Evolutionary conservation across 1,140 invertebrate species (phyloP).

Genomic region (Hermatobates lingyangjiaoensis): DNA sequence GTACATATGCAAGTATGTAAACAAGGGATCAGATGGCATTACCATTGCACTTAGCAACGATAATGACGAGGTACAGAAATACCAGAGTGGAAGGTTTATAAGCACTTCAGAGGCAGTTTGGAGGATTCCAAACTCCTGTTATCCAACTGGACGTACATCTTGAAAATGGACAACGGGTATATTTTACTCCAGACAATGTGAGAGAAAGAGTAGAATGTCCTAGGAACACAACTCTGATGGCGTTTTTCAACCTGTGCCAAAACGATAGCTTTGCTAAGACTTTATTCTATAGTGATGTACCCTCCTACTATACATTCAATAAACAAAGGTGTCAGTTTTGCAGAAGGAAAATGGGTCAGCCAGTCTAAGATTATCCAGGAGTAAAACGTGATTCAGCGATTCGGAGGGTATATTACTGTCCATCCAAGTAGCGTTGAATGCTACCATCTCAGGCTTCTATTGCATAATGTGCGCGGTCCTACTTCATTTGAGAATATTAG

Average conservation of each 20-base stretch:
- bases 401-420: conserved; percentile 16
- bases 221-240: conserved; percentile 5
- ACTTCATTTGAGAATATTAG: conserved; percentile 22
- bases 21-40: no score
- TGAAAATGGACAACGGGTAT: conserved; percentile 19
- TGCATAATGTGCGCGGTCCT: conserved; percentile 11
- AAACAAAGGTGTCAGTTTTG: neutral
- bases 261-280: neutral
- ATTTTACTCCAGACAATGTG: conserved; percentile 15
- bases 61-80: no score
- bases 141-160: conserved; percentile 22
- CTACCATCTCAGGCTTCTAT: neutral
- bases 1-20: no score
- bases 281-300: neutral
- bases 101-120: no score
- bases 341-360: neutral
- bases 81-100: no score
- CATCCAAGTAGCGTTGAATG: neutral
- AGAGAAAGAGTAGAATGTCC: conserved; percentile 2
- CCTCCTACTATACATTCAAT: neutral
- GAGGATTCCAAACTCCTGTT: no score
- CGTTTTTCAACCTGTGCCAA: conserved; percentile 6
- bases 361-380: neutral
- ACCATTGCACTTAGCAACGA: no score
- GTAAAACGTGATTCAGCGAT: conserved; percentile 13